Evolutionary conservation across 2,888 invertebrate genomes (phyloP), one percentile per base, ranked within the genome.

Genomic region (Cataglyphis cursor): DNA sequence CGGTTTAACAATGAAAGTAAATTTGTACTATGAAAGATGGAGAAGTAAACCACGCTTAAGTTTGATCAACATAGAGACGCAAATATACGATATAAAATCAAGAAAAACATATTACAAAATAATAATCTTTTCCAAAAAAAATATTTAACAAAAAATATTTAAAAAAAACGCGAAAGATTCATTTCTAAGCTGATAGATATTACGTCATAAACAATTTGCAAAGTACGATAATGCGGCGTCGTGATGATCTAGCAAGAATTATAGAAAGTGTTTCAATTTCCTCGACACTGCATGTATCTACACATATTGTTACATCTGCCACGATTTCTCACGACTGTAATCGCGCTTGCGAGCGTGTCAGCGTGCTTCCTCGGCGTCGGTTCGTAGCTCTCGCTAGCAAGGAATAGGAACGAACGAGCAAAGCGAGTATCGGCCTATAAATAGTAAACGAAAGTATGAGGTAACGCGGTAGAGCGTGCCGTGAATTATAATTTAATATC

Each of bases 401-500:
- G 73, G 82, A 84, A 86, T 85, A 88, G 82, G 87, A 84, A 85
- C 82, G 88, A 66, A 21, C 57, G 76, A 78, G 68, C 76, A 80
- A 81, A 48, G 80, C 81, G 86, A 83, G 85, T 84, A 85, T 87
- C 86, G 72, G 84, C 90, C 88, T 92, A 92, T 92, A 92, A 93
- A 93, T 93, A 92, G 88, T 83, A 83, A 85, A 90, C 86, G 88
- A 91, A 92, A 91, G 92, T 91, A 91, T 90, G 89, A 92, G 89
- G 88, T 90, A 91, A 92, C 85, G 88, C 87, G 81, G 82, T 82
- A 84, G 84, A 89, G 85, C 90, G 87, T 90, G 90, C 86, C 87
- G 88, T 89, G 90, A 91, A 93, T 91, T 91, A 92, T 91, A 93
- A 91, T 91, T 90, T 90, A 90, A 90, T 91, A 91, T 89, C 83